Evolutionary conservation across 2,888 invertebrate species (phyloP), one percentile per base, ranked within the genome.

Genomic region (Alsophila aescularia): DNA sequence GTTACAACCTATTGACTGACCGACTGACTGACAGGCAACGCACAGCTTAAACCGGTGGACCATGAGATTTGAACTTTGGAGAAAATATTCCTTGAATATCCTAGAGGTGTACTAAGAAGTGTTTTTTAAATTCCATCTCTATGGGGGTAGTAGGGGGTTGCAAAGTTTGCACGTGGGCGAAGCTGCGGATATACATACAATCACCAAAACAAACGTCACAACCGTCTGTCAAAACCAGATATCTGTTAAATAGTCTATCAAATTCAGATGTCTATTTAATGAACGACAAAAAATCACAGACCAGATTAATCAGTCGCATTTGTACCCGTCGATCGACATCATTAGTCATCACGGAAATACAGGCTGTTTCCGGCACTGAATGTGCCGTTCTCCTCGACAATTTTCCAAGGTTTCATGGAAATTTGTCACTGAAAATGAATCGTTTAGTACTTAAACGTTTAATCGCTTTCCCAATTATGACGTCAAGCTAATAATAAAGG

Each of bases 261-360:
- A 41, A 34, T 39, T 45, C 62, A 53, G 32, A 44, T 24, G 37
- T 52, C 27, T 50, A 43, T 40, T 32, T 37, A 54, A 51, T 43
- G 51, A 55, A 51, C 45, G 62, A 54, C 53, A 58, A 48, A 64
- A 60, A 65, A 58, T 60, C 42, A 50, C 47, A 18, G 47, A 51
- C 41, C 44, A 53, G 63, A 69, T 67, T 59, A 62, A 66, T 64
- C 60, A 60, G 57, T 40, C 52, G 48, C 57, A 65, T 64, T 66
- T 65, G 57, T 67, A 62, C 57, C 53, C 57, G 63, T 62, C 67
- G 49, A 52, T 52, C 40, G 27, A 32, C 18, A 39, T 59, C 66
- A 61, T 67, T 65, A 63, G 47, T 69, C 66, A 69, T 60, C 50
- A 45, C 48, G 32, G 53, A 31, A 44, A 27, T 8, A 34, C 27